A percentile compares a stretch with the other conserved stretches of the same genome.
Conservation (phyloP, 2,888 invertebrate genomes). For the Rotaria macrura region DNA sequence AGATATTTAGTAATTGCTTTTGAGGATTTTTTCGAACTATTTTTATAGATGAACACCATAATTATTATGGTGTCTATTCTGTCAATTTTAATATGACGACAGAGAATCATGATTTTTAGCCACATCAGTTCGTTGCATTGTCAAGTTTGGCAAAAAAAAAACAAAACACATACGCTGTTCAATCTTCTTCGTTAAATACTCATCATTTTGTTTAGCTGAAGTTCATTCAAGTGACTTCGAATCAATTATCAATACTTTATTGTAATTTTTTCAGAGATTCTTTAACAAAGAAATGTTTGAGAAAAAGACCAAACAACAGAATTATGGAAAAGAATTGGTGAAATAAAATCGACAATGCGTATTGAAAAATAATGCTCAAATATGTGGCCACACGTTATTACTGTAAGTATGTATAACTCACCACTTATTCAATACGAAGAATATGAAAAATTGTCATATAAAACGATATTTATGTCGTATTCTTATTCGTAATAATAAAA, state of each 20-base stretch:
- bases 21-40: not conserved
- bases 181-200: not conserved
- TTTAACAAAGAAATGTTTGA: not conserved
- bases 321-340: constrained; percentile 16
- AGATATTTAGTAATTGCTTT: too few species aligned
- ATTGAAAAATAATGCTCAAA: not conserved
- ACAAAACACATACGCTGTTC: not conserved
- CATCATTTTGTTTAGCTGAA: constrained; percentile 35
- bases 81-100: constrained; percentile 52
- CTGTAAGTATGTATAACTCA: not conserved
- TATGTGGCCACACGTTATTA: not conserved
- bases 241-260: not conserved
- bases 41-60: not conserved
- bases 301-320: not conserved
- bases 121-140: constrained; percentile 25
- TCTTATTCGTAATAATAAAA: not conserved
- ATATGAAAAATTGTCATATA: not conserved
- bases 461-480: not conserved
- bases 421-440: not conserved
- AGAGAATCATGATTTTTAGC: constrained; percentile 45
- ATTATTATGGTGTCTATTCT: constrained; percentile 34
- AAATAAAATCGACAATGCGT: not conserved
- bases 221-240: not conserved
- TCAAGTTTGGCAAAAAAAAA: not conserved
- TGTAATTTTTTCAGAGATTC: not conserved